Base-by-base conservation (phyloP, 2,888 invertebrate genomes). In the Cremastobaeus sp. region DNA sequence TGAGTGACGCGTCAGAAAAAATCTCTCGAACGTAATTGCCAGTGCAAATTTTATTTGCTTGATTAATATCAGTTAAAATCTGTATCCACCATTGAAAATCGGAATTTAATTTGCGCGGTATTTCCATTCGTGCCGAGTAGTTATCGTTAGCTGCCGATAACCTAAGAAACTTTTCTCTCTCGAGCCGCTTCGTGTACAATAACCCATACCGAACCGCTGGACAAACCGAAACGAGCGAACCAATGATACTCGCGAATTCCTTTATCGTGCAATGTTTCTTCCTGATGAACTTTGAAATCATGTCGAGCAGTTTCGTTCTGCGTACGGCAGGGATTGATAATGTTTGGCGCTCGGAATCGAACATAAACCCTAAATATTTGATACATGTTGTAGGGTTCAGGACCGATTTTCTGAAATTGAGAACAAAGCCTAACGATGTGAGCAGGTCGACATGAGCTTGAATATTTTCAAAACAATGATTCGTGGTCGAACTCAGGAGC, bases 321-420 rank as follows among this genome's bases (percentile, higher is more conserved):
- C n/a, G n/a, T n/a, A n/a, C n/a, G n/a, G n/a, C 9, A 32, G 32
- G 32, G n/a, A 32, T 32, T 8, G 32, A 6, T 32, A 32, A 2
- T 11, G 35, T 35, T 35, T 35, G 35, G 4, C 14, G 2, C 3
- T 9, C 4, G 8, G 35, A 35, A 8, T 35, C 12, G 14, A 35
- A 35, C 2, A 35, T 12, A 35, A 35, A 35, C 1, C 35, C 35
- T 12, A 35, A 35, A 35, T 35, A 35, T 35, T 35, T 35, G 2
- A 35, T 35, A 3, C 14, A 3, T 1, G 35, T 35, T 2, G 35
- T 12, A 2, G 35, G 35, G 11, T 35, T 8, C 14, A 35, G 3
- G 3, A 32, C 32, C 3, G 32, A 35, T 35, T 35, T 35, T 11
- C 14, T n/a, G 14, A 4, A 35, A 2, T 35, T 35, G 8, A 35